A percentile compares a stretch with the other conserved stretches of the same genome.
These are phyloP conservation scores for Tragelaphus scriptus DNA, from an alignment of 2,113 vertebrate genomes.

Conservation along the genomic window DNA sequence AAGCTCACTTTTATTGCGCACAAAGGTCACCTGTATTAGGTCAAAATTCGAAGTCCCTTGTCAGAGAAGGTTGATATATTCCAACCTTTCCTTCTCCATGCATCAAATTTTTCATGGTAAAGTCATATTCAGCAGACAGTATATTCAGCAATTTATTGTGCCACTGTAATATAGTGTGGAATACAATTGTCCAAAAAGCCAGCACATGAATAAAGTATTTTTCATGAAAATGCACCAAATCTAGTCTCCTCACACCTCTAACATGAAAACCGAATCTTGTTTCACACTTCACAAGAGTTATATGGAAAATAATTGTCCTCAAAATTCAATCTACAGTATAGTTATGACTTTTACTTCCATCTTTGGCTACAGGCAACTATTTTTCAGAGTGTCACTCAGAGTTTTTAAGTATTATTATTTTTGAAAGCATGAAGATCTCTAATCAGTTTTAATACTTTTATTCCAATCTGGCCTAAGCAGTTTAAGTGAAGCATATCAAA, in stretches of 20 bases:
- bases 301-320: constrained; percentile 19
- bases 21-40: constrained; percentile 84
- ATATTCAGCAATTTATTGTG: constrained; percentile 84
- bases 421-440: neutral
- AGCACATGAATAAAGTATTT: constrained; percentile 80
- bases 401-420: constrained; percentile 7
- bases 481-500: constrained; percentile 35
- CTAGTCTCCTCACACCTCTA: constrained; percentile 42
- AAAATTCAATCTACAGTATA: constrained; percentile 54
- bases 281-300: constrained; percentile 63
- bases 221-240: constrained; percentile 68
- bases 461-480: constrained; percentile 49
- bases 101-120: constrained; percentile 87
- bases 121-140: constrained; percentile 85
- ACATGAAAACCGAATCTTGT: constrained; percentile 41
- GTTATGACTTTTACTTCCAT: constrained; percentile 60
- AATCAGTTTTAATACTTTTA: constrained; percentile 67
- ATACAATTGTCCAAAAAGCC: constrained; percentile 80
- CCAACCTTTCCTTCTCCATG: constrained; percentile 84
- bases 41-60: constrained; percentile 87
- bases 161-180: constrained; percentile 76
- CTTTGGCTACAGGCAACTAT: constrained; percentile 28
- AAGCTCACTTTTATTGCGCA: constrained; percentile 85
- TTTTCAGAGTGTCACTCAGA: constrained; percentile 55
- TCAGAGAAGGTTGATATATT: constrained; percentile 87